Evolutionary conservation across 2,113 vertebrate genomes (phyloP).

Genomic region (Verasper variegatus): DNA sequence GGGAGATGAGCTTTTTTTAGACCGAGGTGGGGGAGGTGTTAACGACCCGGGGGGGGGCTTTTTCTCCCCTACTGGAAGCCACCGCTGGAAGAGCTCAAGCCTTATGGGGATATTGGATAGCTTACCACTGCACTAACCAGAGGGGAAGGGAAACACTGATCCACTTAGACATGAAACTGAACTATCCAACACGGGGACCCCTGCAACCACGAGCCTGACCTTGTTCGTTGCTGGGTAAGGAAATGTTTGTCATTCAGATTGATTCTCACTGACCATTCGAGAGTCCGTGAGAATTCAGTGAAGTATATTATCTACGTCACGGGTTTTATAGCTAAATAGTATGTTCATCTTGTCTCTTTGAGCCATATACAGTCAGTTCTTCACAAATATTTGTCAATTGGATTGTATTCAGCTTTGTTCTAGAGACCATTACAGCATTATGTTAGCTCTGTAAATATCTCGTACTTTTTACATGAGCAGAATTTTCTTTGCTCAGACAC

Average conservation of each 20-base stretch:
- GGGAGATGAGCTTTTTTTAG: slow-evolving; percentile 63
- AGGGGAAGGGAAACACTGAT: slow-evolving; percentile 50
- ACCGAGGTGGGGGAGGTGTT: slow-evolving; percentile 7
- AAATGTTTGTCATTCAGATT: slow-evolving; percentile 26
- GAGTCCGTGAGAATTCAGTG: not conserved
- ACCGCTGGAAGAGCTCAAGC: slow-evolving; percentile 48
- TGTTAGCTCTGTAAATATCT: not conserved
- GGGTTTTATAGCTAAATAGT: not conserved
- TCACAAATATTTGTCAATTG: not conserved
- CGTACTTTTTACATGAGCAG: not conserved
- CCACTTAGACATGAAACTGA: slow-evolving; percentile 56
- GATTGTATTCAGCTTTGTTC: not conserved
- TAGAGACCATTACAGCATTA: not conserved
- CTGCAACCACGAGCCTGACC: slow-evolving; percentile 51
- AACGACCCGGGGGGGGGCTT: slow-evolving; percentile 41
- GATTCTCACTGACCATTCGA: not conserved
- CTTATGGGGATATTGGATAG: slow-evolving; percentile 71
- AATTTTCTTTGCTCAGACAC: not conserved
- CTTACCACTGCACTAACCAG: slow-evolving; percentile 50
- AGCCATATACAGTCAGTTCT: too few species aligned
- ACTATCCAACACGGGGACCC: slow-evolving; percentile 35
- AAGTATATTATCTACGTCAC: not conserved
- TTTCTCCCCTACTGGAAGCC: slow-evolving; percentile 52
- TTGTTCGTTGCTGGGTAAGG: slow-evolving; percentile 39
- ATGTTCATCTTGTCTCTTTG: too few species aligned